phyloP scores from a whole-genome alignment of 2,888 invertebrate genomes.

The Chalcis sispes region DNA sequence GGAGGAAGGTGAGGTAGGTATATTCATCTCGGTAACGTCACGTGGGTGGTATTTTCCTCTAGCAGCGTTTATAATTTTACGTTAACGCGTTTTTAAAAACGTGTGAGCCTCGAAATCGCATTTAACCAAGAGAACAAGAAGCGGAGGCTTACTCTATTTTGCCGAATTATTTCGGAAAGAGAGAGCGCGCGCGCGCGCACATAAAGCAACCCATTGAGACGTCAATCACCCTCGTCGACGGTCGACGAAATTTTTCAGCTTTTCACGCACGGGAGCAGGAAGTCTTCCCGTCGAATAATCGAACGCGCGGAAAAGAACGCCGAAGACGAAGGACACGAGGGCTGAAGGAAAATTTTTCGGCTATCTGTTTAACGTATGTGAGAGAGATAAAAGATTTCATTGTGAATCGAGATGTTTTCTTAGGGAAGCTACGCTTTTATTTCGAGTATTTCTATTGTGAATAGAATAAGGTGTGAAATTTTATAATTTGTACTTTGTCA shows the following conservation, averaged over 20 bases:
- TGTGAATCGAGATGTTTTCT: too few relatives aligned
- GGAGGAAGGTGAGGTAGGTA: too few relatives aligned
- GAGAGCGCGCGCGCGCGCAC: constrained; percentile 61
- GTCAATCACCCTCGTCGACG: constrained; percentile 67
- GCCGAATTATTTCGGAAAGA: constrained; percentile 1
- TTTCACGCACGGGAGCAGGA: background rate
- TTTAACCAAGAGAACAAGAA: constrained; percentile 21
- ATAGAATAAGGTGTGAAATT: too few relatives aligned
- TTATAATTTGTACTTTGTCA: too few relatives aligned
- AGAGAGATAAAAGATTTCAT: too few relatives aligned
- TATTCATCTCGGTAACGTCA: too few relatives aligned
- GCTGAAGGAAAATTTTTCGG: too few relatives aligned
- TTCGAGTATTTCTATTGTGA: too few relatives aligned
- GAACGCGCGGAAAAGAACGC: too few relatives aligned
- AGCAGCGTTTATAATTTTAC: background rate
- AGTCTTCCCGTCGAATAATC: background rate
- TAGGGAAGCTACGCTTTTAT: too few relatives aligned
- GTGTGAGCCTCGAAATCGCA: constrained; percentile 28
- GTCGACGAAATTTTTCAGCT: constrained; percentile 23
- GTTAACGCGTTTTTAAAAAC: background rate
- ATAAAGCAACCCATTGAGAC: constrained; percentile 67
- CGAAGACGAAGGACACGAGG: background rate
- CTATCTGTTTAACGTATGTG: too few relatives aligned
- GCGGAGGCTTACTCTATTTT: constrained; percentile 55
- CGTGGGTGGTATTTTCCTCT: constrained; percentile 46